Conservation (phyloP, 2,888 invertebrate genomes). For the Neoitamus cyanurus region DNA sequence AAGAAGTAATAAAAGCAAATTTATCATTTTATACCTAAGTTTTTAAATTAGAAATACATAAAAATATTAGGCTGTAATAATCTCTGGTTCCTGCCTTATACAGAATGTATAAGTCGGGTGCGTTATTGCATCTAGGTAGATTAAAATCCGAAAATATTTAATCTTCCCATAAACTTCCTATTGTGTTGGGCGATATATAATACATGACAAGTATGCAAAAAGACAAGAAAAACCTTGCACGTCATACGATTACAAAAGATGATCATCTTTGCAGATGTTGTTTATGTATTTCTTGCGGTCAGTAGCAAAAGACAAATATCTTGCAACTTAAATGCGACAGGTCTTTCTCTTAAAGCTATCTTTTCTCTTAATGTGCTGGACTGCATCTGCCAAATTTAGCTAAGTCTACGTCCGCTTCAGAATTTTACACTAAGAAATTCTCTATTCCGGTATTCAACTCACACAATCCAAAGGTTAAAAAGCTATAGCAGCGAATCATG, state of each 20-base stretch:
- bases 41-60: too few species aligned
- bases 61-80: too few species aligned
- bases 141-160: not conserved
- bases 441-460: slow-evolving; percentile 13
- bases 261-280: not conserved
- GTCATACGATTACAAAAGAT: not conserved
- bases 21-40: too few species aligned
- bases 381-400: not conserved
- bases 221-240: not conserved
- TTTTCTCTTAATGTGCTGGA: not conserved
- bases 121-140: not conserved
- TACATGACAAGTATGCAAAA: not conserved
- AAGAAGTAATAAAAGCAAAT: too few species aligned
- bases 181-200: not conserved
- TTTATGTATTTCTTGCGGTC: not conserved
- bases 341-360: not conserved
- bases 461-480: not conserved
- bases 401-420: not conserved
- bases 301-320: not conserved
- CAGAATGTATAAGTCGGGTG: not conserved
- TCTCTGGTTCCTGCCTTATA: too few species aligned
- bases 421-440: slow-evolving; percentile 14
- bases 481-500: not conserved
- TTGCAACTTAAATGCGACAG: not conserved
- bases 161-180: not conserved